A percentile compares a stretch with the other conserved stretches of the same genome.
phyloP scores from a whole-genome alignment of 2,888 invertebrate genomes.

The Baccha elongata region DNA sequence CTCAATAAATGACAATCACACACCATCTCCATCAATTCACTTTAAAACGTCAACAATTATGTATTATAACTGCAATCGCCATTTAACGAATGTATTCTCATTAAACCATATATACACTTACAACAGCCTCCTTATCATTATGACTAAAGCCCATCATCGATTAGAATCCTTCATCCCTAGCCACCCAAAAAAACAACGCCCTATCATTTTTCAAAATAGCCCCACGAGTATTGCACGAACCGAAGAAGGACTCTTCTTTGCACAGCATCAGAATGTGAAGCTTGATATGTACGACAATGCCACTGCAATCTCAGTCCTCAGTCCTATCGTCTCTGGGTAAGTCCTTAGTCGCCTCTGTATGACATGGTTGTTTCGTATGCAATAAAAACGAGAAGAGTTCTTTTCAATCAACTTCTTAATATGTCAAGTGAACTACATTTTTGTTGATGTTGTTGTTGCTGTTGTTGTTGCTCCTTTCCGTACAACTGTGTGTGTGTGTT shows the following conservation, averaged over 20 bases:
- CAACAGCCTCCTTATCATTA: conserved; percentile 7
- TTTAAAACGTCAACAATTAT: too few species aligned
- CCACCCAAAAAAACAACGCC: not conserved
- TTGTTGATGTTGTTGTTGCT: conserved; percentile 36
- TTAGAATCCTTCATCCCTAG: conserved; percentile 14
- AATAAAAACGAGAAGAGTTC: conserved; percentile 55
- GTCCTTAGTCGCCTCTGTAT: conserved; percentile 16
- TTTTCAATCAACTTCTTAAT: conserved; percentile 68
- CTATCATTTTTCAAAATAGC: conserved; percentile 32
- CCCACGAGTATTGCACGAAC: conserved; percentile 23
- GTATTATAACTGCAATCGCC: not conserved
- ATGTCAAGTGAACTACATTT: conserved; percentile 69
- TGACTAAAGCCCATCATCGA: conserved; percentile 49
- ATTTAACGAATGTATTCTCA: conserved; percentile 25
- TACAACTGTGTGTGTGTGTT: not conserved
- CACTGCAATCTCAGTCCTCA: conserved; percentile 12
- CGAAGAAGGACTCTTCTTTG: not conserved
- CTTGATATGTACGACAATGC: not conserved
- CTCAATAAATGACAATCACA: too few species aligned
- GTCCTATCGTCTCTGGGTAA: not conserved
- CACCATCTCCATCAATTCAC: too few species aligned
- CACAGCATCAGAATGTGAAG: conserved; percentile 20
- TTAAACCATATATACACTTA: conserved; percentile 37
- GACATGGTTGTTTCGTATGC: conserved; percentile 18
- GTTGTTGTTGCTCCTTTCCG: conserved; percentile 33